Percentiles rank a stretch among this genome's conserved stretches.
Conservation (phyloP, 1,140 invertebrate genomes). For the Penaeus indicus region DNA sequence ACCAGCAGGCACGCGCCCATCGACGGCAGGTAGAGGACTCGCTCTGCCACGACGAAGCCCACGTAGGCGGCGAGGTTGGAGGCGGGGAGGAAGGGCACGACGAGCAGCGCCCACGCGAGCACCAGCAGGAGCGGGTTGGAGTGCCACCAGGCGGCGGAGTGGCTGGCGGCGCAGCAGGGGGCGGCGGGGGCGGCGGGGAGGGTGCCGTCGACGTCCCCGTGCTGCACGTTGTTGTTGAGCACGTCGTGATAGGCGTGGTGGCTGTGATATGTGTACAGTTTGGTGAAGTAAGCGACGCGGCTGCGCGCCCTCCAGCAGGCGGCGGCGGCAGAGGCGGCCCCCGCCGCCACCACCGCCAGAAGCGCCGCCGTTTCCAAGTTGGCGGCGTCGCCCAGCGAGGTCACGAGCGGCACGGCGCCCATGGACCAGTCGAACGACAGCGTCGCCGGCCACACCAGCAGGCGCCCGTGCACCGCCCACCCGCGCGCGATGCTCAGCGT, state of each 20-base stretch:
- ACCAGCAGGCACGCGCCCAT: constrained; percentile 93
- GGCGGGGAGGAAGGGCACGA: constrained; percentile 66
- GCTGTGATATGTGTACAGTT: constrained; percentile 58
- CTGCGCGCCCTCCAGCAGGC: constrained; percentile 51
- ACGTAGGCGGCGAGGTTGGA: constrained; percentile 67
- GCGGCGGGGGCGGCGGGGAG: background rate
- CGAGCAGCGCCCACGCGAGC: constrained; percentile 69
- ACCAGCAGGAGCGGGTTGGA: constrained; percentile 77
- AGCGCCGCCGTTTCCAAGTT: constrained; percentile 77
- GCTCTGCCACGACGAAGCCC: constrained; percentile 67
- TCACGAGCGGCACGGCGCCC: constrained; percentile 89
- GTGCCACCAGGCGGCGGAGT: constrained; percentile 40
- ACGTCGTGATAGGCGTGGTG: constrained; percentile 66
- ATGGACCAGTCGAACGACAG: constrained; percentile 97
- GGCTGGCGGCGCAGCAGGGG: constrained; percentile 8
- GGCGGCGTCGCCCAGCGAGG: constrained; percentile 77
- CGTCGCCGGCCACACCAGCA: constrained; percentile 84
- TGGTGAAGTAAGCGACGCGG: background rate
- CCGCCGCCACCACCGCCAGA: constrained; percentile 74
- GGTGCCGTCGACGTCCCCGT: constrained; percentile 45
- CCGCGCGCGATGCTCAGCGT: constrained; percentile 88
- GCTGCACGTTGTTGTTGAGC: constrained; percentile 64
- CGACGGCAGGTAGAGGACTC: constrained; percentile 73
- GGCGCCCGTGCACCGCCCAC: constrained; percentile 86
- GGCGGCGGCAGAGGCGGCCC: constrained; percentile 61